These are phyloP conservation scores for Tipula vernalis DNA, from an alignment of 2,888 invertebrate species.

Conservation along the genomic window DNA sequence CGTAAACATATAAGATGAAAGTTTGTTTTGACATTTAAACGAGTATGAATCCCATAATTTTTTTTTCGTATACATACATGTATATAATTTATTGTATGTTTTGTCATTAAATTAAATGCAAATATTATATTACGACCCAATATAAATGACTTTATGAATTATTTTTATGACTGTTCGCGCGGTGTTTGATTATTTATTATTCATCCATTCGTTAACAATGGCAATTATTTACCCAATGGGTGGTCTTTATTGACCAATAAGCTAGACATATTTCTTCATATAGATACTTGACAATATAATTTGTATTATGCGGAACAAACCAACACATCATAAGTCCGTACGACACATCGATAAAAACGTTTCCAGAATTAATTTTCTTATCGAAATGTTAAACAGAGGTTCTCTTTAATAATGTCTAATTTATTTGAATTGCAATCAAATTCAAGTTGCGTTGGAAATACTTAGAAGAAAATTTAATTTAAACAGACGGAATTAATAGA, in stretches of 20 bases:
- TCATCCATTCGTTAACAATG: background rate
- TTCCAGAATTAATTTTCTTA: background rate
- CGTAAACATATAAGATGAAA: too few relatives aligned
- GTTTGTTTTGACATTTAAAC: background rate
- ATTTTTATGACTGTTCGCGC: background rate
- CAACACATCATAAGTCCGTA: background rate
- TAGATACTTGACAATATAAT: too few relatives aligned
- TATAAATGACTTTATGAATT: background rate
- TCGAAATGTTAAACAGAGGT: background rate
- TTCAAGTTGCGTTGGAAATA: too few relatives aligned
- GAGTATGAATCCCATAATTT: too few relatives aligned
- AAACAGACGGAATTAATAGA: too few relatives aligned
- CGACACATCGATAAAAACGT: background rate
- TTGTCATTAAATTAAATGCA: background rate
- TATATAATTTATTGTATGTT: background rate
- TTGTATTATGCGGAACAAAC: too few relatives aligned
- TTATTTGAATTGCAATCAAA: too few relatives aligned
- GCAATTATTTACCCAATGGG: background rate
- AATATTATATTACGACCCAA: background rate
- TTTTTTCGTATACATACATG: too few relatives aligned
- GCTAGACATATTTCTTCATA: background rate
- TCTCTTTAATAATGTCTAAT: too few relatives aligned
- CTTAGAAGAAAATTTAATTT: too few relatives aligned
- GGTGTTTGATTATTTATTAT: background rate
- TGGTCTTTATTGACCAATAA: background rate